Evolutionary conservation across 2,888 invertebrate species (phyloP), one percentile per base, ranked within the genome.

Genomic region (Hydroisotoma schaefferi): DNA sequence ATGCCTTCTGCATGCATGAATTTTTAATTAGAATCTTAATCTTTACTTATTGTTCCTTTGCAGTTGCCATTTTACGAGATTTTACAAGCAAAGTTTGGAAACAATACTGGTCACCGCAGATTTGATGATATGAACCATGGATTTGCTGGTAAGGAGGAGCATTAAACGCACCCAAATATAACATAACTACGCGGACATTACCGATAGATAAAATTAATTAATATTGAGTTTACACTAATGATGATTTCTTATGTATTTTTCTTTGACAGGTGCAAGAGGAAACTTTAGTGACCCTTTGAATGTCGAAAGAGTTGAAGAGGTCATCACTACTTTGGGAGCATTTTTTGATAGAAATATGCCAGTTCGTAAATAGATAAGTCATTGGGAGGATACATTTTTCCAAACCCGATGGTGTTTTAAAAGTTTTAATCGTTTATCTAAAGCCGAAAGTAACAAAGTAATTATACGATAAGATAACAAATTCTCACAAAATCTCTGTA

Each of bases 61-160:
- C 38, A 71, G 71, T 44, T 68, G 28, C 71, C 71, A 51, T 69
- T 69, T 43, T 67, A 69, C 38, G 55, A 67, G 5, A 56, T 65
- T 15, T 48, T 71, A 10, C 56, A 68, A 33, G 37, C 58, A 52
- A 69, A 68, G 23, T 62, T 69, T 46, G 69, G 69, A 1, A 55
- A 57, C n/a, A 66, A 59, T 29, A 49, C 40, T 28, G 70, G 70
- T 8, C 70, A 70, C 43, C 18, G 61, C 26, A 27, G 68, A 46
- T 67, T 57, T 47, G 57, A 63, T 28, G 68, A 70, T 47, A 59
- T 68, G 59, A 38, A 22, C 23, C 70, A 70, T 47, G 70, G 70
- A 6, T 70, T 70, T 40, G 60, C 68, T 5, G 62, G n/a, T n/a
- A n/a, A n/a, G n/a, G n/a, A n/a, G n/a, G n/a, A n/a, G n/a, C n/a